Evolutionary conservation across 2,888 invertebrate species (phyloP).

Genomic region (Eilema depressum): DNA sequence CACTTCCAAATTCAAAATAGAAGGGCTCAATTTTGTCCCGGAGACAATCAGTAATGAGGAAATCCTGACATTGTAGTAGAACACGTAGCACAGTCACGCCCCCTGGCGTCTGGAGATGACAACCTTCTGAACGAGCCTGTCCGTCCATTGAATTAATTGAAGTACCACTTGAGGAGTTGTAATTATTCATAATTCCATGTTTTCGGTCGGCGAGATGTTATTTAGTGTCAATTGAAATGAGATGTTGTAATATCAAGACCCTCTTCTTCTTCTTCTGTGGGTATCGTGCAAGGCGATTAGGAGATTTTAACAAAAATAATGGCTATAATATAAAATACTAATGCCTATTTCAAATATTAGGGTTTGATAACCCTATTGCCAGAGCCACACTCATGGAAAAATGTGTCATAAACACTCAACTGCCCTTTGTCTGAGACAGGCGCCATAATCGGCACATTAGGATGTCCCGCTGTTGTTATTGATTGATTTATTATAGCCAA

Average conservation of each 20-base stretch:
- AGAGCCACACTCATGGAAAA: too few relatives aligned
- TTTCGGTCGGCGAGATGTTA: neutral
- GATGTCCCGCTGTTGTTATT: neutral
- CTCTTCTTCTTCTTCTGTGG: too few relatives aligned
- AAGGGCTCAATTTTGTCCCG: conserved; percentile 31
- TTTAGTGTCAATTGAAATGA: neutral
- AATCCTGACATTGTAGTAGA: conserved; percentile 34
- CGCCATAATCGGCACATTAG: neutral
- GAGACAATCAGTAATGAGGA: conserved; percentile 52
- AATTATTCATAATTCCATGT: conserved; percentile 24
- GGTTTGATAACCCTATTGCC: neutral
- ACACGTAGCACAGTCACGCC: conserved; percentile 42
- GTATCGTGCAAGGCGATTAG: too few relatives aligned
- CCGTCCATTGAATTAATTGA: conserved; percentile 47
- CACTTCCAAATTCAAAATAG: neutral
- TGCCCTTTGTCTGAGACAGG: neutral
- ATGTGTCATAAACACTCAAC: neutral
- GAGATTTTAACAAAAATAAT: too few relatives aligned
- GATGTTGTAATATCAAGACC: too few relatives aligned
- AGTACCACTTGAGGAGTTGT: conserved; percentile 32
- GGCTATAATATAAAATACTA: too few relatives aligned
- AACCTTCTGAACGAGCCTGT: conserved; percentile 40
- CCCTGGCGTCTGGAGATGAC: conserved; percentile 39
- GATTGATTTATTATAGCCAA: neutral
- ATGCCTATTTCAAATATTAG: neutral